Base-by-base conservation (phyloP, 2,113 vertebrate genomes). In the Acrocephalus kingi region DNA sequence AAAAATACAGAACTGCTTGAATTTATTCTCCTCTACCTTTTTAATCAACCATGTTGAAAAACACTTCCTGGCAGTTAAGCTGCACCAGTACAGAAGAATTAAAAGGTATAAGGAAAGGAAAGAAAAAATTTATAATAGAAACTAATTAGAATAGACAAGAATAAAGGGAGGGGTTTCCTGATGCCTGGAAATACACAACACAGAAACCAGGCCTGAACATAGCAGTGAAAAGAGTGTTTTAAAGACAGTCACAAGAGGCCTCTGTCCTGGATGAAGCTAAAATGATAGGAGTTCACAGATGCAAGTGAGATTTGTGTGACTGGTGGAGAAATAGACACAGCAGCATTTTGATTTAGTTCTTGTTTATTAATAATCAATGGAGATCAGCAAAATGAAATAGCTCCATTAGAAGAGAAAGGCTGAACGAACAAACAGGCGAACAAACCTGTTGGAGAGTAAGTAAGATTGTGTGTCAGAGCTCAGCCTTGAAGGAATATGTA, bases 11-110 rank as follows among this genome's bases (percentile, higher is more conserved):
- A 78, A 49, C 54, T 72, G 11, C 39, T 61, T 87, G 39, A 84
- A 90, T 91, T 94, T 94, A 88, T 91, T 91, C 52, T 96, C 9
- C 31, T 84, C 39, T 56, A 48, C 84, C 58, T 91, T 93, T 89
- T 82, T 68, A 93, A 85, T 94, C 62, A 94, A 85, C 16, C 15
- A 31, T 58, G 25, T 86, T 67, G 19, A 67, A 76, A 76, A 95
- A 83, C 78, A 77, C 55, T 86, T 95, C 21, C 63, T 85, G 76
- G 23, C 39, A 91, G 46, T 77, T 94, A 94, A 83, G 46, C 0
- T 4, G 75, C 30, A 76, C 27, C 9, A 1, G 16, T 71, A 80
- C 8, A 80, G 71, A 91, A 49, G 15, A 91, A 93, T 67, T 80
- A 74, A 80, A 83, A 72, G 11, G 11, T 51, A 49, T 41, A 84